phyloP scores from a whole-genome alignment of 2,888 invertebrate species.

The Phorcus lineatus region DNA sequence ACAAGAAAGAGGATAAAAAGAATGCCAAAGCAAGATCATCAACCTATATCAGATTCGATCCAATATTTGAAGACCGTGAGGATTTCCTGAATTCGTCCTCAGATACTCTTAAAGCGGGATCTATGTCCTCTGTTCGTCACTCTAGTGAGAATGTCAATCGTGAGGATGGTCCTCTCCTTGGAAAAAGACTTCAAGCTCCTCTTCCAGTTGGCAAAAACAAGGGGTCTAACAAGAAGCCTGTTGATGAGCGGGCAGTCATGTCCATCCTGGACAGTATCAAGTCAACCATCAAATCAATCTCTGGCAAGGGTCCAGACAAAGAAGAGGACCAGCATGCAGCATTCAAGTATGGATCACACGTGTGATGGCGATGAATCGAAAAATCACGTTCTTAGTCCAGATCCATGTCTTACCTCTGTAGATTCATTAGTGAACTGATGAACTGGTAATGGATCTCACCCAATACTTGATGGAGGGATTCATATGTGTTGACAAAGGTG shows the following conservation, averaged over 20 bases:
- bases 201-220: slow-evolving; percentile 35
- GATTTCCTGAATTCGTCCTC: slow-evolving; percentile 55
- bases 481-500: neutral
- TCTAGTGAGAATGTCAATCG: slow-evolving; percentile 35
- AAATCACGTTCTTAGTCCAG: no score
- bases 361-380: neutral
- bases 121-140: slow-evolving; percentile 41
- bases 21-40: slow-evolving; percentile 53
- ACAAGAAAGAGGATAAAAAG: slow-evolving; percentile 42
- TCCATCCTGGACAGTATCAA: slow-evolving; percentile 50
- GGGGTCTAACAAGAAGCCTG: slow-evolving; percentile 30
- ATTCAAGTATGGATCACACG: neutral
- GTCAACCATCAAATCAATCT: slow-evolving; percentile 54
- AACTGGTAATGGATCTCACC: neutral
- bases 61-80: slow-evolving; percentile 67
- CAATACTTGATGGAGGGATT: neutral
- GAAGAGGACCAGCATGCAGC: slow-evolving; percentile 37
- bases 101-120: slow-evolving; percentile 52
- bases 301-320: slow-evolving; percentile 44
- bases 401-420: neutral
- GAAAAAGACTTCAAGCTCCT: slow-evolving; percentile 24
- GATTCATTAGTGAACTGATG: neutral
- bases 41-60: slow-evolving; percentile 69
- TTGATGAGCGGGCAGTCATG: slow-evolving; percentile 45
- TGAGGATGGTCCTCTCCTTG: slow-evolving; percentile 39